A percentile compares a stretch with the other conserved stretches of the same genome.
These are phyloP conservation scores for Orientallactaga bullata DNA, from an alignment of 2,113 vertebrate genomes.

Conservation along the genomic window DNA sequence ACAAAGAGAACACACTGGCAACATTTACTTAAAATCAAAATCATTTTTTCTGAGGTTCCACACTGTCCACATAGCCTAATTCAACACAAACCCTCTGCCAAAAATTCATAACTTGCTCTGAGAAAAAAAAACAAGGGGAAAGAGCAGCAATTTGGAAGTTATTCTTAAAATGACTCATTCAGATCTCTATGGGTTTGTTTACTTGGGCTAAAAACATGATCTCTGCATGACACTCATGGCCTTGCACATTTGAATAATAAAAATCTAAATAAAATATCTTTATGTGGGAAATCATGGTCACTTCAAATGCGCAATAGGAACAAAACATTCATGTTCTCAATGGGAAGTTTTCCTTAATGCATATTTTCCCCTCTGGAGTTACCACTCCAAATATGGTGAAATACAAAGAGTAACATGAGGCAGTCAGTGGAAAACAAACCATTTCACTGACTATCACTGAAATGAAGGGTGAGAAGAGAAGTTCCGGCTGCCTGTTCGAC, in stretches of 20 bases:
- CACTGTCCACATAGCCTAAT: not conserved
- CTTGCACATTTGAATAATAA: not conserved
- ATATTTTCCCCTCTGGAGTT: not conserved
- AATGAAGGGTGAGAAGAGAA: not conserved
- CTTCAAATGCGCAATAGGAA: not conserved
- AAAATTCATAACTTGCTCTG: slow-evolving; percentile 39
- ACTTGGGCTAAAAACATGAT: slow-evolving; percentile 21
- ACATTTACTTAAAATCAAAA: slow-evolving; percentile 35
- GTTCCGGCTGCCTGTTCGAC: not conserved
- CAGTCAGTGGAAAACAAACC: not conserved
- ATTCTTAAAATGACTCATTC: slow-evolving; percentile 64
- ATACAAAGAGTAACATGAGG: not conserved
- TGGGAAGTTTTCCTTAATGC: slow-evolving; percentile 23
- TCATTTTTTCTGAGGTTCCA: not conserved
- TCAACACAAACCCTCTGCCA: slow-evolving; percentile 6
- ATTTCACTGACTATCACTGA: not conserved
- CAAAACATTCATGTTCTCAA: not conserved
- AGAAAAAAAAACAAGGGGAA: slow-evolving; percentile 43
- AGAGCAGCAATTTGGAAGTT: slow-evolving; percentile 24
- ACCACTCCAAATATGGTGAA: not conserved
- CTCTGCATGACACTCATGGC: not conserved
- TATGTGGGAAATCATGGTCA: not conserved
- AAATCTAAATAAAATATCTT: not conserved
- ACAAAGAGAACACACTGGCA: slow-evolving; percentile 1
- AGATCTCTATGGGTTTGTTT: slow-evolving; percentile 54